Evolutionary conservation across 2,888 invertebrate genomes (phyloP).

Genomic region (Nymphalis polychloros): DNA sequence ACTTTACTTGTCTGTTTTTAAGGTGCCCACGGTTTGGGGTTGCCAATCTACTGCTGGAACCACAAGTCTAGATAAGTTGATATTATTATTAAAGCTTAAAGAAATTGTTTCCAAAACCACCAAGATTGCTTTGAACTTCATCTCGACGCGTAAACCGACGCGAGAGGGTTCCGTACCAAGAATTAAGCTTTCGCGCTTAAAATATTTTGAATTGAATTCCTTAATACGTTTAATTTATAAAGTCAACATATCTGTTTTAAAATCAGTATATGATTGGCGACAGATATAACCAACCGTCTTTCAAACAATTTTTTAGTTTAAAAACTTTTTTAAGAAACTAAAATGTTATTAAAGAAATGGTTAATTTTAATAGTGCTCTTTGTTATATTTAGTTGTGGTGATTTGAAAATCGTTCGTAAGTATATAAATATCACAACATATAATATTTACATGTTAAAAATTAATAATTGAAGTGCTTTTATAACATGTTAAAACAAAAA

Average conservation of each 20-base stretch:
- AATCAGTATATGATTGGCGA: constrained; percentile 20
- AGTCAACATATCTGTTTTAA: constrained; percentile 8
- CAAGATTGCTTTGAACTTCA: not conserved
- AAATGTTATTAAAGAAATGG: constrained; percentile 26
- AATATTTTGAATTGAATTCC: constrained; percentile 15
- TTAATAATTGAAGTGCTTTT: no score
- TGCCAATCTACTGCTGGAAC: no score
- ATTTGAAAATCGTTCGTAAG: constrained; percentile 44
- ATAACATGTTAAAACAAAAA: no score
- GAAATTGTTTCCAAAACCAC: no score
- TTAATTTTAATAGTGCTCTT: constrained; percentile 32
- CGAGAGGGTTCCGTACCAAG: not conserved
- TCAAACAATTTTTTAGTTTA: not conserved
- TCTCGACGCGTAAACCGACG: not conserved
- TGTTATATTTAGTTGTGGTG: constrained; percentile 35
- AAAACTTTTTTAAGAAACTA: constrained; percentile 2
- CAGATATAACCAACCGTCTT: constrained; percentile 22
- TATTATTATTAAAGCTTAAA: no score
- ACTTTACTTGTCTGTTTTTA: no score
- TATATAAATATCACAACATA: constrained; percentile 13
- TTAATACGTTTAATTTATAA: constrained; percentile 28
- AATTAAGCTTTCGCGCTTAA: constrained; percentile 1
- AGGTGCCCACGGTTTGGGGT: no score
- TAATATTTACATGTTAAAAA: no score
- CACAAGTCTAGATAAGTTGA: no score